A percentile compares a stretch with the other conserved stretches of the same genome.
Evolutionary conservation across 1,140 invertebrate genomes (phyloP).

Genomic region (Drosophila suzukii): DNA sequence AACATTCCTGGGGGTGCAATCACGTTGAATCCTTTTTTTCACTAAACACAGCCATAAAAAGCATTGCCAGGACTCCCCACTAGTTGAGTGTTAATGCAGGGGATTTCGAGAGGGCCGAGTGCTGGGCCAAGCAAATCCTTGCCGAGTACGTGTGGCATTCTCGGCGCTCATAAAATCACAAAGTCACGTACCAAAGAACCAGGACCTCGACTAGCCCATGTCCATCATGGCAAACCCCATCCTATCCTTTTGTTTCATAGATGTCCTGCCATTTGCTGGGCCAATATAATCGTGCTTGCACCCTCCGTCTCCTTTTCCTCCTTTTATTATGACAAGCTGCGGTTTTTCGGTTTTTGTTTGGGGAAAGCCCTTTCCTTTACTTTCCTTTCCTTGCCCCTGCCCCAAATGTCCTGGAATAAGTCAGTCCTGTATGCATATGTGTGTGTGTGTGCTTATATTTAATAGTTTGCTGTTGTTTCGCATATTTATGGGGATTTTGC

Average conservation of each 20-base stretch:
- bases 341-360: constrained; percentile 51
- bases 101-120: constrained; percentile 22
- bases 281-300: constrained; percentile 60
- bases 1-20: constrained; percentile 62
- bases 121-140: constrained; percentile 50
- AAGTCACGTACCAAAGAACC: constrained; percentile 67
- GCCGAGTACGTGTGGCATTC: constrained; percentile 70
- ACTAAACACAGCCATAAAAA: constrained; percentile 79
- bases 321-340: constrained; percentile 81
- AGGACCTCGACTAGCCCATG: constrained; percentile 55
- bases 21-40: constrained; percentile 74
- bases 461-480: constrained; percentile 71
- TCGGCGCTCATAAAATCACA: constrained; percentile 78
- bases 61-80: constrained; percentile 62
- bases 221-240: constrained; percentile 49
- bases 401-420: constrained; percentile 58
- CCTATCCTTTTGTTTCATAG: constrained; percentile 42
- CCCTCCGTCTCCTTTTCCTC: constrained; percentile 28
- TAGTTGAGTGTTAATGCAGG: constrained; percentile 77
- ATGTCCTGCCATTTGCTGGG: constrained; percentile 59
- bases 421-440: constrained; percentile 42
- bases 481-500: constrained; percentile 63
- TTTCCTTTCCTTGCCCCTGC: constrained; percentile 12
- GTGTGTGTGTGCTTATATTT: constrained; percentile 59
- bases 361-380: constrained; percentile 23